Base-by-base conservation (phyloP, 2,113 vertebrate species). In the Furnarius figulus region DNA sequence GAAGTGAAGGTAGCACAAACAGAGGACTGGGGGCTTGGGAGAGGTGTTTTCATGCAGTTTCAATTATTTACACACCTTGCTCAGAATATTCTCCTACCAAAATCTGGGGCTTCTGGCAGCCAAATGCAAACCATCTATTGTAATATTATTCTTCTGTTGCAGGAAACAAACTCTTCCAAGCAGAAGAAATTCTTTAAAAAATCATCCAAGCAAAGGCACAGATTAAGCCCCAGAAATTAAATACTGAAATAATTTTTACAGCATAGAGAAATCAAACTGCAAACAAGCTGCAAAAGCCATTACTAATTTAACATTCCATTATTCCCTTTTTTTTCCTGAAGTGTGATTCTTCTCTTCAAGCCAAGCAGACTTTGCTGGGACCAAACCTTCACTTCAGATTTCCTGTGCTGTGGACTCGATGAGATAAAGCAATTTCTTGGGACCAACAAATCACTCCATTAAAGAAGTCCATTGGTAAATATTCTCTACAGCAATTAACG, bases 341-440 rank as follows among this genome's bases (percentile, higher is more conserved):
- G 77, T 47, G 77, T 89, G 77, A 89, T 79, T 87, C 74, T 89
- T 97, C 94, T 89, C 85, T 93, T 89, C 87, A 78, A 95, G 75
- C 80, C 83, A 94, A 97, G 79, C 74, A 90, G 74, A 74, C 84
- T 96, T 95, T 96, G 47, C 87, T 74, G 83, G 71, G 79, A 97
- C 84, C 73, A 95, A 95, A 82, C 37, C 52, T 95, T 96, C 92
- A 84, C 93, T 74, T 87, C 94, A 85, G 55, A 96, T 96, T 96
- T 98, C 89, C 92, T 94, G 75, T 65, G 42, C 90, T 82, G 50
- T 58, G 68, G 93, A 65, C 30, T 85, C 96, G 88, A 95, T 70
- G 85, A 68, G 82, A 94, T 95, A 95, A 96, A 92, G 81, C 79
- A 96, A 85, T 95, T 95, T 94, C 86, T 96, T 87, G 73, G 79